A percentile compares a stretch with the other conserved stretches of the same genome.
These are phyloP conservation scores for Melangyna quadrimaculata DNA, from an alignment of 2,888 invertebrate genomes.

Conservation along the genomic window DNA sequence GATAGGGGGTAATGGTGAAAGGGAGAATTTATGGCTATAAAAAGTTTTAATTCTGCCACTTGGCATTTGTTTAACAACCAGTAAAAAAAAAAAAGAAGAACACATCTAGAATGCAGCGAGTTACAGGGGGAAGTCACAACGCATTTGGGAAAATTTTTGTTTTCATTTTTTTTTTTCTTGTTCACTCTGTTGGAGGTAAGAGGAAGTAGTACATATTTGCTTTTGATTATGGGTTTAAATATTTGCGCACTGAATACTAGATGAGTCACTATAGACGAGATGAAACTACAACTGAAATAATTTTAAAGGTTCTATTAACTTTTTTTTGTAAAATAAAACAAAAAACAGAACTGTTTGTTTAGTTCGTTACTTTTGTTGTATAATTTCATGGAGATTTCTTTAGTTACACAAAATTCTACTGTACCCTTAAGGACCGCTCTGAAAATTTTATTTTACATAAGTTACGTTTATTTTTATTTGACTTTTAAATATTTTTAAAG, in stretches of 20 bases:
- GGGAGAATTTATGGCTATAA: background rate
- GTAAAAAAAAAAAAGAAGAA: conserved; percentile 1
- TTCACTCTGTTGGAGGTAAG: background rate
- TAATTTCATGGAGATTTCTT: too few species aligned
- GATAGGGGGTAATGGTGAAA: background rate
- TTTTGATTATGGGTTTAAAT: conserved; percentile 16
- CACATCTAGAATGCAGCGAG: background rate
- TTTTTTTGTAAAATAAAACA: background rate
- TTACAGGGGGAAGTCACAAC: background rate
- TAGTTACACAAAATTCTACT: too few species aligned
- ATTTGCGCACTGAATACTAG: conserved; percentile 19
- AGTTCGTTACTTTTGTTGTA: background rate
- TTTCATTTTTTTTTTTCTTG: background rate
- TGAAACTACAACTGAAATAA: background rate
- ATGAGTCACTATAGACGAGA: conserved; percentile 13
- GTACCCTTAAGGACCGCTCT: too few species aligned
- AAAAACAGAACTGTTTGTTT: background rate
- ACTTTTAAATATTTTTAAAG: too few species aligned
- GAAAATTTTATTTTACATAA: too few species aligned
- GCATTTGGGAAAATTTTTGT: conserved; percentile 11
- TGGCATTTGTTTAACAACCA: conserved; percentile 20
- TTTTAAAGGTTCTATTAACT: background rate
- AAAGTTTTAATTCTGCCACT: conserved; percentile 26
- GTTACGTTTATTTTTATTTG: too few species aligned
- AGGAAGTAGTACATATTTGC: too few species aligned